phyloP scores from a whole-genome alignment of 2,113 vertebrate species.

The Glaucomys volans region DNA sequence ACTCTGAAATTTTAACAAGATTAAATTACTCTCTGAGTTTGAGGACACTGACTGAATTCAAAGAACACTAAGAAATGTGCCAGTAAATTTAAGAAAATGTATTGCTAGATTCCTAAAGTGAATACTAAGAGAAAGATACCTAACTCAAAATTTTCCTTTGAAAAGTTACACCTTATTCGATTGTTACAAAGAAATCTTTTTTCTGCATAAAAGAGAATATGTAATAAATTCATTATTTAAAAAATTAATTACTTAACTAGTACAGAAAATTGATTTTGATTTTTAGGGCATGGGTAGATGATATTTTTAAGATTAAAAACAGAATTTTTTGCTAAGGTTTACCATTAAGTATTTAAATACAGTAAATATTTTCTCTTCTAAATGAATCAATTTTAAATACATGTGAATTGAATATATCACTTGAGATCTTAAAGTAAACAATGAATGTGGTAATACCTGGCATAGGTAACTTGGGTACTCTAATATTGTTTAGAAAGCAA shows the following conservation, averaged over 20 bases:
- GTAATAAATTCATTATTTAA: constrained; percentile 11
- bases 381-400: not conserved
- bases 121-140: not conserved
- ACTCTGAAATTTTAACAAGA: constrained; percentile 32
- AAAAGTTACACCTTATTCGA: not conserved
- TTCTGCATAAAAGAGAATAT: not conserved
- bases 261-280: not conserved
- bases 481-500: constrained; percentile 24
- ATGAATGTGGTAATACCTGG: not conserved
- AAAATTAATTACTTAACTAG: not conserved
- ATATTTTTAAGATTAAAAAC: not conserved
- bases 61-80: constrained; percentile 25
- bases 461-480: not conserved
- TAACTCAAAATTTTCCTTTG: not conserved
- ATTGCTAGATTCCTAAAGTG: constrained; percentile 15
- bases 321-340: constrained; percentile 18
- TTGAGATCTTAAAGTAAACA: not conserved
- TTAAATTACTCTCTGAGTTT: constrained; percentile 20
- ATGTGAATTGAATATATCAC: not conserved
- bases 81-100: not conserved
- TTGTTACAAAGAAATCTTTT: not conserved
- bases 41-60: constrained; percentile 1
- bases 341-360: not conserved
- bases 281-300: not conserved
- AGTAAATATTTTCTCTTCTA: not conserved